phyloP scores from a whole-genome alignment of 2,888 invertebrate genomes.

The Caenorhabditis becei region DNA sequence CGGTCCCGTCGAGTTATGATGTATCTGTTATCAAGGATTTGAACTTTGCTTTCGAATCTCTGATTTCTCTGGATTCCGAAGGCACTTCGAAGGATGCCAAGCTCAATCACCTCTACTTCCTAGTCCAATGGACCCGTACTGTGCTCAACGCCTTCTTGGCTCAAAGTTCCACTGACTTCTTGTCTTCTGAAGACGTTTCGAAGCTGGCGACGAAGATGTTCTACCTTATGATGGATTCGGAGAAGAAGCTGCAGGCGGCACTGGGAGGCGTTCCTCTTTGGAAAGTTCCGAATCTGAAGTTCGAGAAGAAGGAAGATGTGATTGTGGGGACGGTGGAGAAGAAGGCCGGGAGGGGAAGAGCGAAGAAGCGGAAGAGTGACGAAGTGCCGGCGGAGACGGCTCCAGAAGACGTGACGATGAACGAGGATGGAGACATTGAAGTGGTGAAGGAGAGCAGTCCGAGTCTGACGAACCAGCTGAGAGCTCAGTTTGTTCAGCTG shows the following conservation, averaged over 20 bases:
- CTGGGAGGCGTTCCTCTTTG: background rate
- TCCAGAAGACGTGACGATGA: constrained; percentile 1
- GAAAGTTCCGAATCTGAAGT: constrained; percentile 46
- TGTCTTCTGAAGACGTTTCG: constrained; percentile 18
- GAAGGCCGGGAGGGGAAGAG: constrained; percentile 3
- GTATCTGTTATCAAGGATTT: constrained; percentile 25
- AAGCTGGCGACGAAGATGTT: constrained; percentile 17
- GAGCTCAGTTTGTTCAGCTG: constrained; percentile 28
- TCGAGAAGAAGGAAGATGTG: constrained; percentile 25
- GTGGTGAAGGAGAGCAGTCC: background rate
- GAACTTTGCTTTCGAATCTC: constrained; percentile 42
- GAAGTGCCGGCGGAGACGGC: constrained; percentile 5
- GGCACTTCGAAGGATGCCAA: background rate
- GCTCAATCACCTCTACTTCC: constrained; percentile 28
- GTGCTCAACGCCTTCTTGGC: constrained; percentile 47
- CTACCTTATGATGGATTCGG: constrained; percentile 45
- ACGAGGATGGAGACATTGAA: constrained; percentile 18
- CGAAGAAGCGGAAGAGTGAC: constrained; percentile 44
- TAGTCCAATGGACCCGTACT: constrained; percentile 41
- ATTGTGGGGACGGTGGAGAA: background rate
- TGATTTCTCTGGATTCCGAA: constrained; percentile 3
- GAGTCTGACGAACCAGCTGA: constrained; percentile 17
- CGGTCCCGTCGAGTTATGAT: constrained; percentile 31
- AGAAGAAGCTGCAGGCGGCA: constrained; percentile 30
- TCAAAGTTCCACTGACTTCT: constrained; percentile 33